These are phyloP conservation scores for Acrocephalus kingi DNA, from an alignment of 2,113 vertebrate genomes.

Conservation along the genomic window DNA sequence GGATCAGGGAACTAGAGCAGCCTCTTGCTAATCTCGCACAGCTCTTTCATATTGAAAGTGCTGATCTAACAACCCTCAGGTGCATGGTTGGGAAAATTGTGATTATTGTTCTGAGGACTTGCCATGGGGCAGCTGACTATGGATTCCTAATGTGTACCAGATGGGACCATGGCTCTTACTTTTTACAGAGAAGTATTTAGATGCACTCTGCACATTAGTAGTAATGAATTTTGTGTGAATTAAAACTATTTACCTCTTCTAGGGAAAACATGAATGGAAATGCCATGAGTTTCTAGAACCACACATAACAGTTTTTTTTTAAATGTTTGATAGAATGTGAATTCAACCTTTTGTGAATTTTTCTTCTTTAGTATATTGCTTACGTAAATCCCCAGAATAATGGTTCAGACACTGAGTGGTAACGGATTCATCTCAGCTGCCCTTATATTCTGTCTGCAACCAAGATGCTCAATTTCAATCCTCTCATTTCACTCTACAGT, in stretches of 20 bases:
- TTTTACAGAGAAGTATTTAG: neutral
- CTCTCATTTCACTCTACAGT: neutral
- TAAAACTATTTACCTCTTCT: neutral
- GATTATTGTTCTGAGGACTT: slow-evolving; percentile 17
- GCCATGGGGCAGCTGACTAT: slow-evolving; percentile 10
- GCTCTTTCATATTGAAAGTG: neutral
- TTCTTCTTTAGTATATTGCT: neutral
- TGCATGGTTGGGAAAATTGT: slow-evolving; percentile 1
- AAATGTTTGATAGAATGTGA: neutral
- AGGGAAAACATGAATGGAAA: neutral
- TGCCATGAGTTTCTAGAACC: neutral
- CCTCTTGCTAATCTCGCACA: neutral
- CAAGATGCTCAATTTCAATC: neutral
- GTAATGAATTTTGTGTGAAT: neutral
- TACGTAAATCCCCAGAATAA: neutral
- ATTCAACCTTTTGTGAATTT: neutral
- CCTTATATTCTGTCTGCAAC: neutral
- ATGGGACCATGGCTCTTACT: neutral
- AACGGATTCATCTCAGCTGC: neutral
- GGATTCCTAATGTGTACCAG: slow-evolving; percentile 36
- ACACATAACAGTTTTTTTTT: neutral
- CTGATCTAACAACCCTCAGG: slow-evolving; percentile 28
- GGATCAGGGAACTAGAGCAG: neutral
- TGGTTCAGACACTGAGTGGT: neutral
- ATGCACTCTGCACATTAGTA: neutral